Base-by-base conservation (phyloP, 2,797 vertebrate species). In the Champsocephalus esox region DNA sequence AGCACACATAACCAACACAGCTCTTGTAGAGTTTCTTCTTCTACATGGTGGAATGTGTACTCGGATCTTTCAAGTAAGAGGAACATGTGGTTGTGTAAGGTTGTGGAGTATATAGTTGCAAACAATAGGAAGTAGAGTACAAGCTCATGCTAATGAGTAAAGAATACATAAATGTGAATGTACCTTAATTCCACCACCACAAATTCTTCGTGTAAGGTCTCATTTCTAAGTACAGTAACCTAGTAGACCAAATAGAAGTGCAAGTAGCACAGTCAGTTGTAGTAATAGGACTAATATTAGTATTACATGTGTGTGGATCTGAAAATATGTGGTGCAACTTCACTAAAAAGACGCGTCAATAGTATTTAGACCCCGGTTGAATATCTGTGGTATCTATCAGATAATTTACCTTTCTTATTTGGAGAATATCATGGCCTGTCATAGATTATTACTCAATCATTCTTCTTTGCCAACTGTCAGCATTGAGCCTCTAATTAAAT, bases 291-390 rank as follows among this genome's bases (percentile, higher is more conserved):
- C 6, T 50, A 6, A 28, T 38, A 10, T 12, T 13, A 21, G 10
- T 43, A 10, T 45, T 34, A 45, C 9, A 19, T 51, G 48, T 60
- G 11, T 49, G 41, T 48, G 21, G 13, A 32, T 54, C 16, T 63
- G 51, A 74, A 69, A 52, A 63, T 12, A 24, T 17, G 16, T 13
- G 14, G 6, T 38, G 12, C 44, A 48, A 56, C 50, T 28, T 17
- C 52, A 60, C 66, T 32, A 24, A 52, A 67, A 70, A 67, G 41
- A 34, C 0, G 1, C 63, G 54, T 72, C 58, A 61, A 32, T 34
- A 55, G 21, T 82, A 61, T 73, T 70, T 74, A 78, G 72, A 68
- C 59, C 70, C 66, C 32, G 16, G 58, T 51, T 66, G 56, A 68
- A 52, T 54, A 60, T 50, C 60, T 62, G 34, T 38, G 34, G 28